Conservation (phyloP, 2,888 invertebrate species). For the Clunio marinus region DNA sequence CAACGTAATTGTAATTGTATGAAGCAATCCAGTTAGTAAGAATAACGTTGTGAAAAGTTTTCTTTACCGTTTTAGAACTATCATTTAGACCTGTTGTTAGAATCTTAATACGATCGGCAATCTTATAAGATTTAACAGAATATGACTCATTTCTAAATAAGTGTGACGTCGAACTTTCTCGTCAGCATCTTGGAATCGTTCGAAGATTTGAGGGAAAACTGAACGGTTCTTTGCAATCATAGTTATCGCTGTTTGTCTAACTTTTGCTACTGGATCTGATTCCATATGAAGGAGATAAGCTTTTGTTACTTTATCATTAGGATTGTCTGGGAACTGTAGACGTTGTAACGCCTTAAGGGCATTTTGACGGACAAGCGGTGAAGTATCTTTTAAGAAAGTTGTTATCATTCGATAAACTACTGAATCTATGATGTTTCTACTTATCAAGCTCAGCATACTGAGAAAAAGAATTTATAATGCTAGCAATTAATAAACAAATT, state of each 20-base stretch:
- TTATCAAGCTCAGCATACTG: constrained; percentile 74
- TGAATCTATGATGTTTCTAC: constrained; percentile 65
- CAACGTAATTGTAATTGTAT: constrained; percentile 65
- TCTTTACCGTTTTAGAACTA: constrained; percentile 54
- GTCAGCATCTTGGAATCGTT: constrained; percentile 71
- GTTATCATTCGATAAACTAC: constrained; percentile 64
- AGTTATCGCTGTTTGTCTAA: constrained; percentile 64
- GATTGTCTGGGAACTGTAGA: constrained; percentile 72
- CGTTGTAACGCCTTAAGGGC: constrained; percentile 74
- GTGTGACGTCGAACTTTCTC: constrained; percentile 63
- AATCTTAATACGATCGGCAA: constrained; percentile 60
- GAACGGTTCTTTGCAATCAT: constrained; percentile 68
- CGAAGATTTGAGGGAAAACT: constrained; percentile 66
- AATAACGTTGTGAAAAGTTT: constrained; percentile 53
- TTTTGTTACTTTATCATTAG: constrained; percentile 69
- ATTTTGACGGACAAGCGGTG: constrained; percentile 70
- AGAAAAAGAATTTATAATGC: constrained; percentile 68
- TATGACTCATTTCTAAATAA: constrained; percentile 52
- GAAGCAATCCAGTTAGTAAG: constrained; percentile 72
- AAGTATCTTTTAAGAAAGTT: constrained; percentile 59
- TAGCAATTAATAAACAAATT: constrained; percentile 72
- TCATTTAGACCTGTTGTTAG: constrained; percentile 63
- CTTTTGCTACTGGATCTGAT: constrained; percentile 70
- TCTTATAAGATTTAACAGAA: constrained; percentile 55
- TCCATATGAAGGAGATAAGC: constrained; percentile 67